Evolutionary conservation across 2,797 vertebrate species (phyloP).

Genomic region (Tamandua tetradactyla): DNA sequence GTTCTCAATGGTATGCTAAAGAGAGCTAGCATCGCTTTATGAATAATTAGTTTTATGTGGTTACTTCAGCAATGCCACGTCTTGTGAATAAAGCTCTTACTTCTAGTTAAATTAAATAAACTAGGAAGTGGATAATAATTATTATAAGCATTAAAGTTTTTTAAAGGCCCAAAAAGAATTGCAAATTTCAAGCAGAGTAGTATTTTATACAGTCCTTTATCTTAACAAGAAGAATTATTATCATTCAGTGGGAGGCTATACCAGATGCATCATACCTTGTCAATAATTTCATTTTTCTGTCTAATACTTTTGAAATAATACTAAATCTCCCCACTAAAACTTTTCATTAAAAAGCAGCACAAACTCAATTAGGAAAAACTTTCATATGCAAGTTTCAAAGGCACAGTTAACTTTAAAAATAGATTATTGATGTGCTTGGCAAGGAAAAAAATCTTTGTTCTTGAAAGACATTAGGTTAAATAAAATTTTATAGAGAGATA

Average conservation of each 20-base stretch:
- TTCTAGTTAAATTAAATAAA: not conserved
- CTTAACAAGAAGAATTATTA: not conserved
- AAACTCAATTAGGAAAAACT: not conserved
- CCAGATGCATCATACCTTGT: not conserved
- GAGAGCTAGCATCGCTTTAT: not conserved
- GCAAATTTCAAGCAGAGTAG: not conserved
- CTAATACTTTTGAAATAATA: not conserved
- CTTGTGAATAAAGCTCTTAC: not conserved
- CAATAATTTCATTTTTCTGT: not conserved
- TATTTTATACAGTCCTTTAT: not conserved
- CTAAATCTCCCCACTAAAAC: not conserved
- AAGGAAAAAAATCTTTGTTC: not conserved
- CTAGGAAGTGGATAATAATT: not conserved
- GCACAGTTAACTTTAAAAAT: not conserved
- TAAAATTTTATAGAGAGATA: too few species aligned
- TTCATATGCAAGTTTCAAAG: not conserved
- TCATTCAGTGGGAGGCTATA: not conserved
- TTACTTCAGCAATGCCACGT: not conserved
- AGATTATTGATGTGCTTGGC: not conserved
- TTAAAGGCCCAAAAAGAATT: not conserved
- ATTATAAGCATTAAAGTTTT: not conserved
- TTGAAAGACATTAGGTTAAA: not conserved
- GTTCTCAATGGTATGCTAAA: not conserved
- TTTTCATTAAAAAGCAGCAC: not conserved
- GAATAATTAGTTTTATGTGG: not conserved